phyloP scores from a whole-genome alignment of 2,797 vertebrate species.

The Karalla daura region DNA sequence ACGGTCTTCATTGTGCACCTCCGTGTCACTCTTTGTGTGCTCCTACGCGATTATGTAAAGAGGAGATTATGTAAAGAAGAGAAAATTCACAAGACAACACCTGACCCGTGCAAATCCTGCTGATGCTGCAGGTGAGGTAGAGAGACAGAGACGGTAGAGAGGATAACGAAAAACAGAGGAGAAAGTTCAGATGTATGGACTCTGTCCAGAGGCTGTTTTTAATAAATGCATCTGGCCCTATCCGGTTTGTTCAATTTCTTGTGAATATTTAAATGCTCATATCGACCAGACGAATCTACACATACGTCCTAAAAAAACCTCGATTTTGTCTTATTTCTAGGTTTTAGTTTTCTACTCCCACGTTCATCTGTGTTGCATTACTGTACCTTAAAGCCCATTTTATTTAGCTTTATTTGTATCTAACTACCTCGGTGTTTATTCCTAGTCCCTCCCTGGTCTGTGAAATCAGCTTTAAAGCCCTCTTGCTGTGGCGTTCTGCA shows the following conservation, averaged over 20 bases:
- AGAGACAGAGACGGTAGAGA: background rate
- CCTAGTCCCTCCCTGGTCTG: too few relatives aligned
- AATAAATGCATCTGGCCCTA: too few relatives aligned
- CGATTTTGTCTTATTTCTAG: background rate
- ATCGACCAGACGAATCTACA: background rate
- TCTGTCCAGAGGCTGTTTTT: too few relatives aligned
- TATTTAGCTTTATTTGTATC: too few relatives aligned
- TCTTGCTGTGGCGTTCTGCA: too few relatives aligned
- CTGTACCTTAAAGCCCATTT: too few relatives aligned
- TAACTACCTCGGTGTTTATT: too few relatives aligned
- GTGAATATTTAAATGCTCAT: background rate
- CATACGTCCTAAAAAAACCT: background rate
- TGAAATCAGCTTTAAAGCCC: too few relatives aligned
- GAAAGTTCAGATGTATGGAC: too few relatives aligned
- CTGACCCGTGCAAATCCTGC: slow-evolving; percentile 54
- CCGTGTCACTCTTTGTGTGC: slow-evolving; percentile 33
- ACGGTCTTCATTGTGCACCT: slow-evolving; percentile 18
- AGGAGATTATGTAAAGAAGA: slow-evolving; percentile 55
- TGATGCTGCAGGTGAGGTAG: slow-evolving; percentile 51
- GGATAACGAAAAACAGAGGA: background rate
- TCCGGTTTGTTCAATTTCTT: background rate
- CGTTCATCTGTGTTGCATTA: too few relatives aligned
- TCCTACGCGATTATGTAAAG: slow-evolving; percentile 52
- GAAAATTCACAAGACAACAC: slow-evolving; percentile 60
- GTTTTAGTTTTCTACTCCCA: too few relatives aligned